Evolutionary conservation across 2,888 invertebrate species (phyloP).

Genomic region (Hypena proboscidalis): DNA sequence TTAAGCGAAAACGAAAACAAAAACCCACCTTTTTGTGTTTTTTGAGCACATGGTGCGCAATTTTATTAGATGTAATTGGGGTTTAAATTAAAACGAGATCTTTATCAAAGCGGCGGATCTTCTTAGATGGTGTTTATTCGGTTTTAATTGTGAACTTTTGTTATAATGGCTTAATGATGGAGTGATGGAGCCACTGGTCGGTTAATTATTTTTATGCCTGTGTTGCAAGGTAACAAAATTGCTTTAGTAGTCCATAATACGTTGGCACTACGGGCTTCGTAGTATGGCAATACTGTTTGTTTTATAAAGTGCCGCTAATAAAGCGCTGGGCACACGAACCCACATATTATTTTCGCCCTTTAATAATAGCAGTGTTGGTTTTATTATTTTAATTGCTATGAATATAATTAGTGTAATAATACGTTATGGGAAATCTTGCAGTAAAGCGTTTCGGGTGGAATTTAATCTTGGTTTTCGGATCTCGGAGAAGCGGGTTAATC

Average conservation of each 20-base stretch:
- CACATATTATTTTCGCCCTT: slow-evolving; percentile 30
- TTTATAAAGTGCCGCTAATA: slow-evolving; percentile 49
- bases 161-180: slow-evolving; percentile 66
- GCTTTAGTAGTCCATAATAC: slow-evolving; percentile 52
- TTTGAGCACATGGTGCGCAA: slow-evolving; percentile 25
- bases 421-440: slow-evolving; percentile 7
- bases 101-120: slow-evolving; percentile 53
- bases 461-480: slow-evolving; percentile 5
- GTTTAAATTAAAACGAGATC: slow-evolving; percentile 54
- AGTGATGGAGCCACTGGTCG: slow-evolving; percentile 61
- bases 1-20: slow-evolving; percentile 21
- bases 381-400: slow-evolving; percentile 31
- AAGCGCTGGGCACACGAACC: slow-evolving; percentile 38
- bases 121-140: slow-evolving; percentile 70
- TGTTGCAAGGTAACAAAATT: slow-evolving; percentile 56
- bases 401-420: slow-evolving; percentile 11
- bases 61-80: slow-evolving; percentile 53
- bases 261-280: slow-evolving; percentile 46
- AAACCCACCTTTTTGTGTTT: slow-evolving; percentile 17
- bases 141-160: slow-evolving; percentile 70
- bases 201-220: slow-evolving; percentile 63
- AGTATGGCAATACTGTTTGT: slow-evolving; percentile 51
- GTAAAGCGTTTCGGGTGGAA: slow-evolving; percentile 5
- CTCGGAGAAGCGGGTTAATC: no score
- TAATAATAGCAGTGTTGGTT: slow-evolving; percentile 31